phyloP scores from a whole-genome alignment of 1,140 invertebrate species.

The Neodiprion lecontei region DNA sequence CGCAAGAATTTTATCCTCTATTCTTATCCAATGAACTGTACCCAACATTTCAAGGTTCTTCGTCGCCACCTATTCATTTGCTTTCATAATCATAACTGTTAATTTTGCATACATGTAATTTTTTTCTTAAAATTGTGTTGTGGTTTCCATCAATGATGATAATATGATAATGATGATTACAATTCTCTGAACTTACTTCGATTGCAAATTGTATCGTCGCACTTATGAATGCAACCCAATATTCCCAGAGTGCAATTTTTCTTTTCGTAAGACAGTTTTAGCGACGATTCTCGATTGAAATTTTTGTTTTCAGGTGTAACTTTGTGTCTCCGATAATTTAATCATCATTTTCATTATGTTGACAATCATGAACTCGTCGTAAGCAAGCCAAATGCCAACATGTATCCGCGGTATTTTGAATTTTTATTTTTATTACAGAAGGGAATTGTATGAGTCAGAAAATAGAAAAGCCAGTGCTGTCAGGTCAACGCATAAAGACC shows the following conservation, averaged over 20 bases:
- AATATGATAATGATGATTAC: too few relatives aligned
- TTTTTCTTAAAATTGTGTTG: background rate
- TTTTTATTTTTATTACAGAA: slow-evolving; percentile 73
- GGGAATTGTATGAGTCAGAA: slow-evolving; percentile 99
- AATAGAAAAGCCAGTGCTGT: slow-evolving; percentile 99
- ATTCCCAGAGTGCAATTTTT: too few relatives aligned
- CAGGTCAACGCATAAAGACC: slow-evolving; percentile 99
- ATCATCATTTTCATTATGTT: background rate
- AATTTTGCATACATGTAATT: background rate
- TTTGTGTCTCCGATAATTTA: background rate
- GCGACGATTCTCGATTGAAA: background rate
- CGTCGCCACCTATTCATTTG: too few relatives aligned
- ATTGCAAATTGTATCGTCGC: too few relatives aligned
- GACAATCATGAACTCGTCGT: background rate
- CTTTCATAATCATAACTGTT: too few relatives aligned
- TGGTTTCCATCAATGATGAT: background rate
- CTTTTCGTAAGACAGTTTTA: too few relatives aligned
- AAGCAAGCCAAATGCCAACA: background rate
- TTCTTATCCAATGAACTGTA: too few relatives aligned
- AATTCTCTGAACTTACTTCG: too few relatives aligned
- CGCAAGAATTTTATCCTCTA: too few relatives aligned
- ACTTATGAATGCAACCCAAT: too few relatives aligned
- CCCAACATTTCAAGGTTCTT: too few relatives aligned
- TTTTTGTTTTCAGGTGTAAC: background rate
- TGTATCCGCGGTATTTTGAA: background rate